phyloP scores from a whole-genome alignment of 2,888 invertebrate genomes.

The Petrophora chlorosata region DNA sequence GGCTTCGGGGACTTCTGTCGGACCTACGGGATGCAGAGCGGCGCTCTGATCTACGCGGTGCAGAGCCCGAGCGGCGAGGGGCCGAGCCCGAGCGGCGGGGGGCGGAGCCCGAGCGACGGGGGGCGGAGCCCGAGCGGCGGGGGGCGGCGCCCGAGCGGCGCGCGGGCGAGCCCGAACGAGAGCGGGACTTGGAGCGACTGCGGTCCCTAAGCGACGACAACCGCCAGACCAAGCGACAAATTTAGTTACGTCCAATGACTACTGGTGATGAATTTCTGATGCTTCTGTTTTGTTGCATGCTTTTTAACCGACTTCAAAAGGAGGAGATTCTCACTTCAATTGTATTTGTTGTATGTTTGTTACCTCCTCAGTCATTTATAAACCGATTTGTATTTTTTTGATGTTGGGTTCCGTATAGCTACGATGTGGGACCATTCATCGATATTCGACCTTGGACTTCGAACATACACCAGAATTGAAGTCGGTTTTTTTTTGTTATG shows the following conservation, averaged over 20 bases:
- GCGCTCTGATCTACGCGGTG: slow-evolving; percentile 45
- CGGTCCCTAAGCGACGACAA: slow-evolving; percentile 58
- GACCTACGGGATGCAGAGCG: slow-evolving; percentile 39
- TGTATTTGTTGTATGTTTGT: no score
- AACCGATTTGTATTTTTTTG: no score
- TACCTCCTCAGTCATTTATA: no score
- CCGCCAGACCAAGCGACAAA: slow-evolving; percentile 19
- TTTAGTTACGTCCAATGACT: slow-evolving; percentile 40
- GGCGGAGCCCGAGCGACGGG: slow-evolving; percentile 65
- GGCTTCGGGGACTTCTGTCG: slow-evolving; percentile 21
- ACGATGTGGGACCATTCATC: no score
- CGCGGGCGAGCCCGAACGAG: slow-evolving; percentile 52
- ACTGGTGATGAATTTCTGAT: slow-evolving; percentile 27
- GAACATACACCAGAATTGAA: no score
- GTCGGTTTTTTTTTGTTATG: no score
- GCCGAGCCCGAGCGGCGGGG: slow-evolving; percentile 58
- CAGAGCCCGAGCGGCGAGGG: slow-evolving; percentile 49
- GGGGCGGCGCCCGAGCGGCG: slow-evolving; percentile 57
- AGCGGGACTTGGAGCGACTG: slow-evolving; percentile 68
- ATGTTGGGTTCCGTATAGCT: no score
- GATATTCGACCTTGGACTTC: no score
- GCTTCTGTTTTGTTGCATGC: not conserved
- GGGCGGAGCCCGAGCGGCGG: slow-evolving; percentile 65
- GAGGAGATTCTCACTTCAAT: no score
- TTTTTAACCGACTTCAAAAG: no score